Base-by-base conservation (phyloP, 2,797 vertebrate species). In the Crypturellus tataupa region DNA sequence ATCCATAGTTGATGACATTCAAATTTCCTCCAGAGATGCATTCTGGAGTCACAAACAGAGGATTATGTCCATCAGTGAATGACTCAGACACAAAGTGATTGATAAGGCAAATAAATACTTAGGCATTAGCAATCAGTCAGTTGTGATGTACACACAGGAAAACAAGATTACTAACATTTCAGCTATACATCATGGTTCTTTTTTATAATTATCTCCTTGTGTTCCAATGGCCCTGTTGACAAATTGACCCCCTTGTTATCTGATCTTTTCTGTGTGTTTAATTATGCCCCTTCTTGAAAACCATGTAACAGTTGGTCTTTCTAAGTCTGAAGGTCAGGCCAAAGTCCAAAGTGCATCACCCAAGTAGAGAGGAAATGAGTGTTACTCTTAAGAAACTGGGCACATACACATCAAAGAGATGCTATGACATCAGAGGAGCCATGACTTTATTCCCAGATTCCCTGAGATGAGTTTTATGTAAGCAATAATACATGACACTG, bases 61-160 rank as follows among this genome's bases (percentile, higher is more conserved):
- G 94, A 94, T 89, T 87, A 69, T 82, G 58, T 80, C 73, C 93
- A 90, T 95, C 93, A 90, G 82, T 91, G 88, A 95, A 86, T 93
- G 94, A 96, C 87, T 94, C 91, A 80, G 88, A 64, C 75, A 95
- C 87, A 79, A 90, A 92, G 83, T 94, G 94, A 95, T 91, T 95
- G 94, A 96, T 95, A 96, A 95, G 83, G 85, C 85, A 95, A 94
- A 94, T 91, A 95, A 96, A 96, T 80, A 79, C 81, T 80, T 89
- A 75, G 76, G 65, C 75, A 67, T 80, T 75, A 80, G 81, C 72
- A 92, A 95, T 97, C 94, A 89, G 90, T 97, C 93, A 90, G 70
- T 68, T 94, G 93, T 90, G 81, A 95, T 94, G 87, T 16, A 31
- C 88, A 95, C 87, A 60, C 23, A 24, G 33, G 65, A 51, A 91